Conservation (phyloP, 2,888 invertebrate genomes). For the Idaea biselata region DNA sequence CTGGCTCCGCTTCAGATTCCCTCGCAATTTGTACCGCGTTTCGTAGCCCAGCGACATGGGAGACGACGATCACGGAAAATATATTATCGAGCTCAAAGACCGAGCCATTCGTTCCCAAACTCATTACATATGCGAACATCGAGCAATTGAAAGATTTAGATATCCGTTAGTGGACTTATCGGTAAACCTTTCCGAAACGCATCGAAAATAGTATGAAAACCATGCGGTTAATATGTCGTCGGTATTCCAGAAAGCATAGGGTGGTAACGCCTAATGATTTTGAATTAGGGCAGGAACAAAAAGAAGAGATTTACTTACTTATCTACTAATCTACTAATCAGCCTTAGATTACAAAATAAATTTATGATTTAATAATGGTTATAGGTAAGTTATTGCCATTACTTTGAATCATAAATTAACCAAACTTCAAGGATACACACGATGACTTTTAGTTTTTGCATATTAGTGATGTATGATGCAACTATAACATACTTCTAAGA, state of each 20-base stretch:
- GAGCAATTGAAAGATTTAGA: neutral
- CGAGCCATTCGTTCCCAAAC: neutral
- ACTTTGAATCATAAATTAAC: neutral
- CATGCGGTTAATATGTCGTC: neutral
- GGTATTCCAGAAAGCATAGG: neutral
- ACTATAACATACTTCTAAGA: neutral
- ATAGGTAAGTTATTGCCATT: too few species aligned
- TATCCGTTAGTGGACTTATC: neutral
- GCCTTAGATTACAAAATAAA: too few species aligned
- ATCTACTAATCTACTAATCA: too few species aligned
- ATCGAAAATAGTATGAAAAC: neutral
- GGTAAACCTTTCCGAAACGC: neutral
- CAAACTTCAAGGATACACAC: neutral
- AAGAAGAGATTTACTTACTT: too few species aligned
- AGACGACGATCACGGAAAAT: neutral
- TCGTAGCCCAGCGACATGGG: constrained; percentile 21
- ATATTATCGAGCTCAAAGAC: neutral
- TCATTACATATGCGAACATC: neutral
- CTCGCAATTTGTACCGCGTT: constrained; percentile 28
- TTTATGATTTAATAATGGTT: too few species aligned
- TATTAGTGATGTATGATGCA: neutral
- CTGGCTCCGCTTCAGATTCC: constrained; percentile 30
- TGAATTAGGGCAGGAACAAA: too few species aligned
- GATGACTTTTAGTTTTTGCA: neutral
- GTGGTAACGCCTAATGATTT: too few species aligned